These are phyloP conservation scores for Syrrhaptes paradoxus DNA, from an alignment of 2,113 vertebrate genomes.

Conservation along the genomic window DNA sequence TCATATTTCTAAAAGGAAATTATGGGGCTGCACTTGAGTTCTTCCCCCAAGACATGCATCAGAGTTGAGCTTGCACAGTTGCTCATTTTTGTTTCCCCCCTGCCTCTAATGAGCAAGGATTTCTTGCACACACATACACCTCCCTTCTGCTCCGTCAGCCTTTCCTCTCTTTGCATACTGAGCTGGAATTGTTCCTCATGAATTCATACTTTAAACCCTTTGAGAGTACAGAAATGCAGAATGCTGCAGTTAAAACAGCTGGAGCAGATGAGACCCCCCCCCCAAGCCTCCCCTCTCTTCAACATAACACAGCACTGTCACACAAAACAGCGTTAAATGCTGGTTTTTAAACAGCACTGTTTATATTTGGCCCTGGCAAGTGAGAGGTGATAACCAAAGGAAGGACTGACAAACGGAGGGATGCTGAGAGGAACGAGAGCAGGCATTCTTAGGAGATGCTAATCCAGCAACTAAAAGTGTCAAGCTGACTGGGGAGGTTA, in stretches of 20 bases:
- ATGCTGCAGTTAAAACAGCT: not conserved
- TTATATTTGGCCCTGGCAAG: not conserved
- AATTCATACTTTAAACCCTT: not conserved
- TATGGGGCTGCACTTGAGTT: not conserved
- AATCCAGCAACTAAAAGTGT: not conserved
- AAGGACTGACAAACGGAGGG: not conserved
- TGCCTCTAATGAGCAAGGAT: not conserved
- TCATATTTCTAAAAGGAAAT: not conserved
- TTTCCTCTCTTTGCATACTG: not conserved
- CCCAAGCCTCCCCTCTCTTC: not conserved
- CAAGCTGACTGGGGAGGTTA: not conserved
- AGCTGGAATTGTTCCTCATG: not conserved
- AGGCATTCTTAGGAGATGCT: not conserved
- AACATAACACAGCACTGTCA: not conserved
- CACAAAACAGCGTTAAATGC: not conserved
- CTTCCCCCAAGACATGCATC: not conserved
- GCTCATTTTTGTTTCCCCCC: not conserved
- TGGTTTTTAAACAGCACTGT: fast-evolving
- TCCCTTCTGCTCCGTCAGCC: not conserved
- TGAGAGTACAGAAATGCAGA: not conserved
- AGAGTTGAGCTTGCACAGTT: not conserved
- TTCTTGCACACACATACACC: not conserved
- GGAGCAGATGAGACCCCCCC: not conserved
- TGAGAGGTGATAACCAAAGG: not conserved
- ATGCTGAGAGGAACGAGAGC: not conserved